These are phyloP conservation scores for Dunckerocampus dactyliophorus DNA, from an alignment of 2,113 vertebrate species.

Conservation along the genomic window DNA sequence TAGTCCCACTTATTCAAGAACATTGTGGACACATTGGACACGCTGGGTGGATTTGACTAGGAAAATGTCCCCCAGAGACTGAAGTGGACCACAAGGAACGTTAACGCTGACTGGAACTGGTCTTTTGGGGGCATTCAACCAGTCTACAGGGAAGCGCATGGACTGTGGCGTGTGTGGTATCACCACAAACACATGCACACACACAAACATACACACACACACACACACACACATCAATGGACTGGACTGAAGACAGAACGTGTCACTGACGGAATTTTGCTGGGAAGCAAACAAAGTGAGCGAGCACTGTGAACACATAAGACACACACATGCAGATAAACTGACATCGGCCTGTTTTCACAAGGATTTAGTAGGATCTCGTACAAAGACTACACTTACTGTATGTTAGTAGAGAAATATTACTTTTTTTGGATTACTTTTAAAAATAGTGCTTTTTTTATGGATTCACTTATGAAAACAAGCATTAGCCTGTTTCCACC, in stretches of 20 bases:
- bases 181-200: constrained; percentile 40
- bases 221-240: constrained; percentile 33
- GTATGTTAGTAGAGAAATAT: neutral
- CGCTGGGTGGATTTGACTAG: constrained; percentile 50
- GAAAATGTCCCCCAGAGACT: constrained; percentile 47
- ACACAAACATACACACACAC: constrained; percentile 28
- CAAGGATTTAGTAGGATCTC: neutral
- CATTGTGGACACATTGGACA: constrained; percentile 34
- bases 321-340: constrained; percentile 8
- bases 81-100: constrained; percentile 38
- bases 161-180: constrained; percentile 53
- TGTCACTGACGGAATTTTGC: constrained; percentile 40
- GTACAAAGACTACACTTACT: constrained; percentile 27
- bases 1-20: constrained; percentile 40
- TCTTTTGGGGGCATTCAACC: constrained; percentile 48
- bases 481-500: too few species aligned
- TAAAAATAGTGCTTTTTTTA: neutral
- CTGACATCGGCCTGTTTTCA: constrained; percentile 11
- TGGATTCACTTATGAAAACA: too few species aligned
- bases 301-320: constrained; percentile 68
- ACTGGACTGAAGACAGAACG: constrained; percentile 42
- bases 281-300: constrained; percentile 55
- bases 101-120: constrained; percentile 56
- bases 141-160: constrained; percentile 35
- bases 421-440: neutral